These are phyloP conservation scores for Hydractinia echinata DNA, from an alignment of 30 jellyfish, hydroid and myxozoan genomes.

Conservation along the genomic window DNA sequence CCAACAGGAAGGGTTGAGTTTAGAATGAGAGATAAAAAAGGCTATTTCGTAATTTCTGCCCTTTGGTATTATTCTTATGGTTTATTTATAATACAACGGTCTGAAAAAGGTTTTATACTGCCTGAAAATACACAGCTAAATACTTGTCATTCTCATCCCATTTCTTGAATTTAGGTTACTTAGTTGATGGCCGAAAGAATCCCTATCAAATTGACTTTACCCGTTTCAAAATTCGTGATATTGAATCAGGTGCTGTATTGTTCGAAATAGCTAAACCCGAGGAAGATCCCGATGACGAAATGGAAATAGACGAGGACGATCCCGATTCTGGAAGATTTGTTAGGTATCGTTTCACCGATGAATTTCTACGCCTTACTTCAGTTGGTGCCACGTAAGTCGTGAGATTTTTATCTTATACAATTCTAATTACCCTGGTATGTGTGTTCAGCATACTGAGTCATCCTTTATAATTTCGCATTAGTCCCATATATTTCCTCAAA, in stretches of 20 bases:
- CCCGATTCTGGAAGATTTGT: slow-evolving; percentile 95
- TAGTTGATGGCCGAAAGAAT: slow-evolving; percentile 87
- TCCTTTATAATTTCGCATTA: no score
- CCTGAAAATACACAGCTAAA: no score
- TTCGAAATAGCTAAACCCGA: slow-evolving; percentile 97
- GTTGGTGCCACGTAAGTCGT: slow-evolving; percentile 99
- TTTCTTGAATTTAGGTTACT: slow-evolving; percentile 55
- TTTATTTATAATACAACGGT: not conserved
- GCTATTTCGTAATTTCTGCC: no score
- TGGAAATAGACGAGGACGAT: slow-evolving; percentile 83
- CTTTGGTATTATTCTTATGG: not conserved
- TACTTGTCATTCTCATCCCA: not conserved
- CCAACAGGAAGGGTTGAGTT: no score
- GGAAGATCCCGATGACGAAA: slow-evolving; percentile 50
- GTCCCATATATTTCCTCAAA: no score
- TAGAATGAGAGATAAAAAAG: no score
- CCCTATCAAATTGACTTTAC: slow-evolving; percentile 84
- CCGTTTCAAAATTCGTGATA: slow-evolving; percentile 89
- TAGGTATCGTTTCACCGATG: slow-evolving; percentile 79
- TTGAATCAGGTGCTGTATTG: slow-evolving; percentile 76
- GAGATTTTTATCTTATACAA: not conserved
- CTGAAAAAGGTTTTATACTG: not conserved
- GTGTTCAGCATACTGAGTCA: no score
- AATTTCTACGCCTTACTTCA: slow-evolving; percentile 70
- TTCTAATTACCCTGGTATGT: no score